Conservation (phyloP, 2,888 invertebrate genomes). For the Lathronympha strigana region DNA sequence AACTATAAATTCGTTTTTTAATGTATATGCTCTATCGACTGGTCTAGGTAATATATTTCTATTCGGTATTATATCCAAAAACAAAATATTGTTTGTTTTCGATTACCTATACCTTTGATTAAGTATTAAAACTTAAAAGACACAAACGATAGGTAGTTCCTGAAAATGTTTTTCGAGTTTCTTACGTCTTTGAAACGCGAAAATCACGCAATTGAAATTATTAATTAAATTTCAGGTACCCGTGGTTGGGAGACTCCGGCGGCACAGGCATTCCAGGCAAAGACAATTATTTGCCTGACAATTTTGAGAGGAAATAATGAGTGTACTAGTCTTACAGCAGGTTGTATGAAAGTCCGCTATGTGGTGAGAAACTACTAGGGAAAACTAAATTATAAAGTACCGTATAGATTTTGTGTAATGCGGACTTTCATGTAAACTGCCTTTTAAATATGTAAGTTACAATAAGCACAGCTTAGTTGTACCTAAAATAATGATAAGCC, state of each 20-base stretch:
- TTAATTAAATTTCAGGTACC: constrained; percentile 82
- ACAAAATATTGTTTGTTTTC: too few species aligned
- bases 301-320: constrained; percentile 74
- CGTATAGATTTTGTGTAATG: neutral
- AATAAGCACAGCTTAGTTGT: constrained; percentile 17
- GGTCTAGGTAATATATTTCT: too few species aligned
- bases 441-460: constrained; percentile 22
- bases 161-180: constrained; percentile 3
- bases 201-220: constrained; percentile 25
- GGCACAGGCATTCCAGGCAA: constrained; percentile 91
- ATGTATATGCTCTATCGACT: too few species aligned
- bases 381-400: neutral
- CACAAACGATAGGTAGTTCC: neutral
- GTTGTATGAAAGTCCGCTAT: constrained; percentile 20
- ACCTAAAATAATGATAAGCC: constrained; percentile 12
- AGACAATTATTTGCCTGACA: constrained; percentile 92
- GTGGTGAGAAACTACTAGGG: neutral
- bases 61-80: too few species aligned
- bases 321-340: constrained; percentile 34
- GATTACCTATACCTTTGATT: neutral
- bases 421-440: constrained; percentile 31
- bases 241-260: constrained; percentile 94
- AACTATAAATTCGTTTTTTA: too few species aligned
- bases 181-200: constrained; percentile 26
- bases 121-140: neutral